phyloP scores from a whole-genome alignment of 2,797 vertebrate genomes.

The Danio jaintianensis region DNA sequence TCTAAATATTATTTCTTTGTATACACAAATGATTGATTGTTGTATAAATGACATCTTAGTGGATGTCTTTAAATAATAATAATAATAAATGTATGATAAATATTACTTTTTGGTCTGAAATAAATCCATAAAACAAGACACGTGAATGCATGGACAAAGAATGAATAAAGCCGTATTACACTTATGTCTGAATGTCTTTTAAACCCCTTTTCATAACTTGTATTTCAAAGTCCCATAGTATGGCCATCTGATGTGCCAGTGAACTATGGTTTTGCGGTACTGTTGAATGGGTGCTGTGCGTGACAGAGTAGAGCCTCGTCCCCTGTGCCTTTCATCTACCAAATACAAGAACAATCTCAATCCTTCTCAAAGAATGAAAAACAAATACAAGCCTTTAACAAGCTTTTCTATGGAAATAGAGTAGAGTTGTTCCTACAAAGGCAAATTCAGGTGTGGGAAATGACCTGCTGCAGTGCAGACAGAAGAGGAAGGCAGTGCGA shows the following conservation, averaged over 20 bases:
- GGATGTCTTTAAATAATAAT: too few species aligned
- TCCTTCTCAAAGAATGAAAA: conserved; percentile 26
- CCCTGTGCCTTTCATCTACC: conserved; percentile 37
- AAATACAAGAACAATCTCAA: conserved; percentile 29
- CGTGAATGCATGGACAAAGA: too few species aligned
- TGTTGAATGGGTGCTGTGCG: background rate
- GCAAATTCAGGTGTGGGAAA: conserved; percentile 22
- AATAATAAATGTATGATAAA: too few species aligned
- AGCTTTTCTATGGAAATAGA: background rate
- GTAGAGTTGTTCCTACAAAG: conserved; percentile 2
- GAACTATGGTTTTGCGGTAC: background rate
- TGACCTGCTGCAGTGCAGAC: conserved; percentile 8
- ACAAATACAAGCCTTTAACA: conserved; percentile 40
- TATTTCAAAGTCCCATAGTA: background rate
- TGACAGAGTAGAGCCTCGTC: background rate
- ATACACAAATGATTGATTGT: too few species aligned
- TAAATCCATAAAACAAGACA: too few species aligned
- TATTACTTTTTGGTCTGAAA: too few species aligned
- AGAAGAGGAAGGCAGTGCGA: conserved; percentile 19
- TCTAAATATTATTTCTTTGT: too few species aligned
- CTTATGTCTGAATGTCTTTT: too few species aligned
- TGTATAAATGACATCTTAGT: too few species aligned
- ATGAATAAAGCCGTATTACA: too few species aligned
- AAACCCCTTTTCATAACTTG: too few species aligned
- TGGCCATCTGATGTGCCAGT: background rate